Conservation (phyloP, 2,113 vertebrate genomes). For the Petaurus breviceps region DNA sequence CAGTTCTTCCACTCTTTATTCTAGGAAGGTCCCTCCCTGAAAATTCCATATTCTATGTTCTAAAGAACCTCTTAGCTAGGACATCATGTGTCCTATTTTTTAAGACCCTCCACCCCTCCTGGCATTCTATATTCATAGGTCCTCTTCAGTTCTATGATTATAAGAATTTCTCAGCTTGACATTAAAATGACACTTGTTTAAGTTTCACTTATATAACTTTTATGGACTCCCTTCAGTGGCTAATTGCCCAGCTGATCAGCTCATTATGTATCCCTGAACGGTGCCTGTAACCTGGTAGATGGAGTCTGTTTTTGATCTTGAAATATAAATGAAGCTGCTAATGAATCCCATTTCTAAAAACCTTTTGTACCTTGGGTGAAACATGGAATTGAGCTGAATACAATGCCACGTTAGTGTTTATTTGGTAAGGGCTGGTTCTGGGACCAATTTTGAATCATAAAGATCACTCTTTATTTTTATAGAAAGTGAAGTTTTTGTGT, state of each 20-base stretch:
- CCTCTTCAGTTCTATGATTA: not conserved
- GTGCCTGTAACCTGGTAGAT: conserved; percentile 1
- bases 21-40: not conserved
- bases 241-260: not conserved
- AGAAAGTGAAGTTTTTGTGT: not conserved
- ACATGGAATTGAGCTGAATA: not conserved
- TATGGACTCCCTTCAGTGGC: not conserved
- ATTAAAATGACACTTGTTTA: not conserved
- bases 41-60: not conserved
- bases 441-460: not conserved
- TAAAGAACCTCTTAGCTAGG: not conserved
- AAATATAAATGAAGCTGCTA: conserved; percentile 30
- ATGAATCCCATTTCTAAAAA: conserved; percentile 3
- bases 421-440: not conserved
- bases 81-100: not conserved
- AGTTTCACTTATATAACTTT: conserved; percentile 10
- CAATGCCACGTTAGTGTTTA: not conserved
- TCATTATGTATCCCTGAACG: conserved; percentile 38
- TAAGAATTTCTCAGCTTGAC: not conserved
- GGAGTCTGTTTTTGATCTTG: not conserved
- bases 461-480: not conserved
- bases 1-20: not conserved
- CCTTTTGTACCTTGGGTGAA: conserved; percentile 9
- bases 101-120: not conserved
- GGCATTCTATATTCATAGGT: not conserved